Evolutionary conservation across 2,888 invertebrate genomes (phyloP).

Genomic region (Incurvaria masculella): DNA sequence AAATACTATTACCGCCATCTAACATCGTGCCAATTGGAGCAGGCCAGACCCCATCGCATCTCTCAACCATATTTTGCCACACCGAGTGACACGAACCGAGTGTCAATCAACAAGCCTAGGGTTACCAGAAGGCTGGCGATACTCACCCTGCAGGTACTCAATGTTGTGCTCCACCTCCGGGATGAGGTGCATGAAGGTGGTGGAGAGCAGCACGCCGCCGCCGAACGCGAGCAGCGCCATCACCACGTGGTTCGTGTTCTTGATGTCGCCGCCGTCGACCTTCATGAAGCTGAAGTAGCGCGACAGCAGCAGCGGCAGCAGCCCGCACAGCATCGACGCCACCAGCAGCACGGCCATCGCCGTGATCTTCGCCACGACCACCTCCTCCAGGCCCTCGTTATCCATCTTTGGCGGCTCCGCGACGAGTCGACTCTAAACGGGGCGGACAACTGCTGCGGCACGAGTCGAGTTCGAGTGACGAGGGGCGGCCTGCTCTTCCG

Average conservation of each 20-base stretch:
- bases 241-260: constrained; percentile 50
- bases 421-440: constrained; percentile 17
- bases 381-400: constrained; percentile 35
- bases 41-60: too few species aligned
- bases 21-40: too few species aligned
- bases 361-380: constrained; percentile 69
- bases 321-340: constrained; percentile 73
- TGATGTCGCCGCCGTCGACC: constrained; percentile 42
- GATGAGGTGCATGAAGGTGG: constrained; percentile 76
- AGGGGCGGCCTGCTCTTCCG: constrained; percentile 6
- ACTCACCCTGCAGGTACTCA: constrained; percentile 55
- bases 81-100: too few species aligned
- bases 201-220: constrained; percentile 79
- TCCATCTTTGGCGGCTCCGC: constrained; percentile 20
- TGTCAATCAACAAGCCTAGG: too few species aligned
- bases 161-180: constrained; percentile 75
- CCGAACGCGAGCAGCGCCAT: constrained; percentile 72
- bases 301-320: constrained; percentile 68
- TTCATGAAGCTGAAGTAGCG: constrained; percentile 61
- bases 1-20: too few species aligned
- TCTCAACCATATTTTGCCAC: too few species aligned
- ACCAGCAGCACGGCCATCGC: constrained; percentile 75
- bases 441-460: constrained; percentile 3
- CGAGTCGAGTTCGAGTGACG: constrained; percentile 6
- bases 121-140: too few species aligned